Conservation (phyloP, 2,797 vertebrate genomes). For the Bufotes viridis region DNA sequence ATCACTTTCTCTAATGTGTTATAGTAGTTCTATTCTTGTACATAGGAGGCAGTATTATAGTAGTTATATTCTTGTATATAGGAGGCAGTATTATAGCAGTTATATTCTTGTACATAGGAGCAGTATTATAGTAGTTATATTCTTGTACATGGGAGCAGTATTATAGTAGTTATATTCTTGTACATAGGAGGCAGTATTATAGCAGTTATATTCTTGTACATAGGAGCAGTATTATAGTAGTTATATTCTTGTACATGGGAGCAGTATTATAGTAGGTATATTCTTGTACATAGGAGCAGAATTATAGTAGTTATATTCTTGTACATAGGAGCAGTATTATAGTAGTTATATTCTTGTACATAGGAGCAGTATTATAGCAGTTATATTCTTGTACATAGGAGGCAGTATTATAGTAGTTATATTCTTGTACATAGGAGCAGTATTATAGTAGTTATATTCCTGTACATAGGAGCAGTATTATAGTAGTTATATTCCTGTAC, state of each 20-base stretch:
- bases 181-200: neutral
- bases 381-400: neutral
- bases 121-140: conserved; percentile 1
- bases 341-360: neutral
- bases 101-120: too few species aligned
- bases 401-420: too few species aligned
- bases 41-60: neutral
- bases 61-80: neutral
- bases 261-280: neutral
- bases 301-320: neutral
- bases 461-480: neutral
- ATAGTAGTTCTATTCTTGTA: neutral
- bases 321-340: neutral
- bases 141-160: neutral
- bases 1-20: neutral
- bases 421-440: neutral
- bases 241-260: neutral
- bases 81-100: neutral
- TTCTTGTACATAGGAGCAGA: neutral
- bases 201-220: neutral
- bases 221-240: neutral
- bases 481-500: neutral
- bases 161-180: neutral
- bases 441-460: neutral
- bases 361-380: neutral